Evolutionary conservation across 2,888 invertebrate species (phyloP), one percentile per base, ranked within the genome.

Genomic region (Byasa hedistus): DNA sequence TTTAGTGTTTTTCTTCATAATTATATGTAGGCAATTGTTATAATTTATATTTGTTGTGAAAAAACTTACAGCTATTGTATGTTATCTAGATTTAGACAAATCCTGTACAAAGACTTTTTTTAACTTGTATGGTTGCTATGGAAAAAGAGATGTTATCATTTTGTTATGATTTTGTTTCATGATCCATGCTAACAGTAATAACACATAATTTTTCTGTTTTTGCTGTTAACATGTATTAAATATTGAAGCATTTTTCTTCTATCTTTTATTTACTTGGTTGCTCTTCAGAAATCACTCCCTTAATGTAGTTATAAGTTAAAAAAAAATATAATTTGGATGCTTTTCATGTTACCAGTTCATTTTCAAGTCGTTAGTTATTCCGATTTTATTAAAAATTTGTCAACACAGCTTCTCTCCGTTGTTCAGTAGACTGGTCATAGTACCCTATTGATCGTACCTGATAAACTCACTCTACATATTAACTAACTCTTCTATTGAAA

Each of bases 51-150:
- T 81, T 84, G 77, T 82, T 81, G 80, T 87, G 87, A 83, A 79
- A 87, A 79, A 79, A 72, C 78, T 78, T 76, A 78, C 74, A 81
- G 71, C 86, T 79, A 78, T 71, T 70, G 68, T 72, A 79, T 81
- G 78, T 80, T 85, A 84, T 79, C 78, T 70, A 85, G 84, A 82
- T 77, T 79, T 87, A 87, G 84, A 81, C 78, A 77, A 79, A 84
- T 80, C 80, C 79, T 89, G 89, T 89, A 91, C 87, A 90, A 90
- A 89, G 63, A 81, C 85, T 85, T 86, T 79, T 84, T 83, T 77
- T 76, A 75, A 77, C 78, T 60, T 27, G n/a, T 86, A 86, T 84
- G 84, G 77, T 80, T 81, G 84, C 81, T 85, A 85, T 82, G 84
- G 83, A 83, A 86, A 84, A 83, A 80, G 80, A 81, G 80, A 76